Base-by-base conservation (phyloP, 2,113 vertebrate genomes). In the Calyptommatus sinebrachiatus region DNA sequence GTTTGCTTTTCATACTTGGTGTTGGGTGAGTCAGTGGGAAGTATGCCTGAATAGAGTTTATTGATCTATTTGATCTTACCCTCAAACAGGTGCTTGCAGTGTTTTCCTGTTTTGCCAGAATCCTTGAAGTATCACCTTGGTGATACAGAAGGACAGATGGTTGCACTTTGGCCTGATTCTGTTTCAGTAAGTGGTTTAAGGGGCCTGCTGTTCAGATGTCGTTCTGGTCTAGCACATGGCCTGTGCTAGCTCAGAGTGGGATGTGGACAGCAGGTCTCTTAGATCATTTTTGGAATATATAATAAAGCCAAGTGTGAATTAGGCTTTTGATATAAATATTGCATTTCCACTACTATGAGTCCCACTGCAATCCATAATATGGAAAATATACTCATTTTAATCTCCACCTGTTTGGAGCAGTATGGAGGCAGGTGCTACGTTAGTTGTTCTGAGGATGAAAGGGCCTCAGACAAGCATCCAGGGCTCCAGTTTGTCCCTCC, bases 71-170 rank as follows among this genome's bases (percentile, higher is more conserved):
- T 78, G 29, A n/a, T 60, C 66, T 69, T 31, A 60, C 29, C 1
- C 24, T 70, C 24, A 69, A 77, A 41, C 48, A 78, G 48, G 50
- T 57, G 66, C 29, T 28, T 65, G 45, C 60, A 57, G 21, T 67
- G 46, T 57, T 77, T 69, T 9, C 7, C 65, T 78, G 29, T 10
- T 16, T 69, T 78, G 66, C 22, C 10, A 20, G 61, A 68, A 78
- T 28, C 29, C 35, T 35, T 41, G 63, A 35, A 22, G 2, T 18
- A 57, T 69, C 48, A 69, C 76, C 66, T n/a, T 45, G 76, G 24
- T 78, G 66, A 78, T 78, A 48, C 76, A 69, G 10, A 41, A 68
- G 31, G 12, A 20, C 66, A 26, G 48, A 69, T 69, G 76, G 48
- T 2, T 69, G 76, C 46, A 57, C 65, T 35, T 77, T 41, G 35